Base-by-base conservation (phyloP, 2,797 vertebrate genomes). In the Diplodus sargus region DNA sequence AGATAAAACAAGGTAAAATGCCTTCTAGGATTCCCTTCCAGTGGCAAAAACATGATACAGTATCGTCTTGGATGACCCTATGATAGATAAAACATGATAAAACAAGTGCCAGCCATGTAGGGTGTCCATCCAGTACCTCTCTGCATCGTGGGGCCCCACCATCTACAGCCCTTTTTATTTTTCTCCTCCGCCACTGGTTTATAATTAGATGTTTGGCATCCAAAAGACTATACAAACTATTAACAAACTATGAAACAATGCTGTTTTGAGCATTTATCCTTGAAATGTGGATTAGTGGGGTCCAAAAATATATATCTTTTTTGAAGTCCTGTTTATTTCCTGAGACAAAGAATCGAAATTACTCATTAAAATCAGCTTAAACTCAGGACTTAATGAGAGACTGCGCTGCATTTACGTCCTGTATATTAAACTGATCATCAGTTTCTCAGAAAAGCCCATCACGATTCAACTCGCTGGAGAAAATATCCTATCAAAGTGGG, bases 401-500 rank as follows among this genome's bases (percentile, higher is more conserved):
- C 45, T 51, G 47, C 43, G 22, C 53, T 17, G 45, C 45, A 62
- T 53, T n/a, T 60, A 64, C 60, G 72, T 23, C 16, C 18, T 58
- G 16, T 28, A 22, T 54, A 61, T 53, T 43, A 70, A 62, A 62
- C 3, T 49, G 51, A 72, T 30, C 62, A 54, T 66, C 72, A 25
- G 18, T 69, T 67, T 53, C 63, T 13, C 10, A 48, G 42, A 64
- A 69, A 73, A 67, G 51, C 4, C 51, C 69, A 52, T 82, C 11
- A 20, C 47, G 57, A 34, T 63, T 77, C 62, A 74, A 23, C n/a
- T 48, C 51, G 59, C 51, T 59, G 43, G 39, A 61, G 61, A 51
- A 60, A 58, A 85, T 56, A 51, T 70, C 52, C 60, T 48, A 70
- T 84, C 71, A 58, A 51, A 61, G 74, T 57, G 43, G 39, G 39